Conservation (phyloP, 2,888 invertebrate genomes). For the Ephialtes manifestator region DNA sequence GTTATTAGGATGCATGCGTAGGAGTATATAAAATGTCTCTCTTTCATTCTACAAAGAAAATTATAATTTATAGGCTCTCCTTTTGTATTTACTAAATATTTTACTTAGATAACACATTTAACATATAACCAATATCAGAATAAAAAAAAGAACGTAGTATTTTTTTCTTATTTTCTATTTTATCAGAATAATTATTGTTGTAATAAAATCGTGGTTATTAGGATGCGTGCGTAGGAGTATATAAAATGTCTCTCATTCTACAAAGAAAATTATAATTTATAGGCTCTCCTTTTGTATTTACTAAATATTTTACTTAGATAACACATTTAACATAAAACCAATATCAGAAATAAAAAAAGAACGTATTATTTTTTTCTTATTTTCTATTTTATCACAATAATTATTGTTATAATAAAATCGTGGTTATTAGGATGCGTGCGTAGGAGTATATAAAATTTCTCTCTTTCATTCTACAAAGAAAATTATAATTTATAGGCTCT, state of each 20-base stretch:
- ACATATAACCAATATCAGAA: neutral
- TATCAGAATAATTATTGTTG: too few relatives aligned
- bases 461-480: neutral
- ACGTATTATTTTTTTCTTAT: neutral
- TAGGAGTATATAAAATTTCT: too few relatives aligned
- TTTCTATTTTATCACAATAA: too few relatives aligned
- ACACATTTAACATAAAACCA: neutral
- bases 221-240: too few relatives aligned
- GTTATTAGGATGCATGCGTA: too few relatives aligned
- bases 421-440: too few relatives aligned
- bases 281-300: neutral
- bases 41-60: neutral
- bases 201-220: too few relatives aligned
- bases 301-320: neutral
- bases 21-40: too few relatives aligned
- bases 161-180: neutral
- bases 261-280: neutral
- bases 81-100: neutral
- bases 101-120: neutral
- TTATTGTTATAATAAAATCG: too few relatives aligned
- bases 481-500: neutral
- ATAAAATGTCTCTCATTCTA: too few relatives aligned
- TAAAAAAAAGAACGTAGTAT: neutral
- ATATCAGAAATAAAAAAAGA: too few relatives aligned
- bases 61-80: neutral